phyloP scores from a whole-genome alignment of 2,888 invertebrate genomes.

The Agriopis aurantiaria region DNA sequence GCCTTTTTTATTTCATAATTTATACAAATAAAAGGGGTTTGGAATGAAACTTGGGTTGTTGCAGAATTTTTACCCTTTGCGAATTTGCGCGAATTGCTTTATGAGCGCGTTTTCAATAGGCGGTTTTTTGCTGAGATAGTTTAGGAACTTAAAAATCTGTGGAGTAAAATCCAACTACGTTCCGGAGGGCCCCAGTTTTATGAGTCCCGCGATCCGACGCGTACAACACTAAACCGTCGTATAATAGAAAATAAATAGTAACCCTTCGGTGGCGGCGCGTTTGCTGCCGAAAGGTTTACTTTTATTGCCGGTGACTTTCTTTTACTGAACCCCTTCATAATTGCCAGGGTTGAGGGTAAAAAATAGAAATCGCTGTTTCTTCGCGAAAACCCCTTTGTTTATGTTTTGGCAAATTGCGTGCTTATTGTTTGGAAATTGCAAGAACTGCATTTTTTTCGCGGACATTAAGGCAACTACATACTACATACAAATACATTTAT shows the following conservation, averaged over 20 bases:
- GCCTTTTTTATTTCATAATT: constrained; percentile 61
- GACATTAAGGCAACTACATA: constrained; percentile 38
- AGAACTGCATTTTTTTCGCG: constrained; percentile 39
- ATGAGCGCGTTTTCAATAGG: constrained; percentile 72
- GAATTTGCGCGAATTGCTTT: constrained; percentile 85
- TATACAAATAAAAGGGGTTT: constrained; percentile 71
- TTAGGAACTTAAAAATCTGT: constrained; percentile 59
- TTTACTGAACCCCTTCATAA: constrained; percentile 80
- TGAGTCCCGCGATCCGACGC: constrained; percentile 60
- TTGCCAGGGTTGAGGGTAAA: constrained; percentile 73
- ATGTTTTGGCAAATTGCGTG: constrained; percentile 56
- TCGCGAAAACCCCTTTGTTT: constrained; percentile 66
- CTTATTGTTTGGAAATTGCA: constrained; percentile 51
- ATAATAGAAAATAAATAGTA: constrained; percentile 80
- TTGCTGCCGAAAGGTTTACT: constrained; percentile 83
- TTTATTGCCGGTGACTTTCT: constrained; percentile 81
- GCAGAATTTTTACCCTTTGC: constrained; percentile 80
- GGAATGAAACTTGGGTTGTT: constrained; percentile 70
- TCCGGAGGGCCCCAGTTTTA: constrained; percentile 65
- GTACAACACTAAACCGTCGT: constrained; percentile 70
- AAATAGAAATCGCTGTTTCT: constrained; percentile 66
- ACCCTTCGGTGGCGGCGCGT: constrained; percentile 81
- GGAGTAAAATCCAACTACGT: constrained; percentile 61
- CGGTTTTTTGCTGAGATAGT: constrained; percentile 69
- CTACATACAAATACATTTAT: too few species aligned